Evolutionary conservation across 2,797 vertebrate genomes (phyloP), one percentile per base, ranked within the genome.

Genomic region (Xiphophorus birchmanni): DNA sequence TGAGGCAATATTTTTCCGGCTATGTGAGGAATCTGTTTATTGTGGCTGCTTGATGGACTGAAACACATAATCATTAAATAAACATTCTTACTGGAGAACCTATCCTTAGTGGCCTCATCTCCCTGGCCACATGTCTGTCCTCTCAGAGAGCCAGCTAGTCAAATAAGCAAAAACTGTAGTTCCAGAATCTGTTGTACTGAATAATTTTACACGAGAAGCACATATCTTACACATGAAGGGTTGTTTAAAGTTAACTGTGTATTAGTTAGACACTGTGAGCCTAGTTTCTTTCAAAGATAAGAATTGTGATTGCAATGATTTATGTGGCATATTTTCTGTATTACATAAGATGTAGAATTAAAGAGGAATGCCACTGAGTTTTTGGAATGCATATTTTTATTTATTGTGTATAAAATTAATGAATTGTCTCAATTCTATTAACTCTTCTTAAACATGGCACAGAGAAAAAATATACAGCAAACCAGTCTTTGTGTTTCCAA

Each of bases 221-320:
- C 94, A 94, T 95, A 93, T 94, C 93, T 90, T 93, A 90, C 87
- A 93, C 85, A 92, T 71, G 69, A 92, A 92, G 88, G 92, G 90
- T 91, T 93, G 91, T 92, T 92, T 86, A 80, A 91, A 92, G 93
- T 94, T 89, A 54, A 90, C 89, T 87, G 86, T 94, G 92, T 94
- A 89, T 92, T 96, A 95, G 94, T 91, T 95, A 94, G 95, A 94
- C 93, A 94, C 91, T 94, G 94, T 95, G 92, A 93, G 91, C 88
- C 85, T 92, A 92, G 79, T 92, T 96, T 95, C 90, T 94, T 95
- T 94, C 65, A 84, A 81, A 90, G 78, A 93, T 89, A 89, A 94
- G 58, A 91, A 81, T 91, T 92, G 91, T 94, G 87, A 92, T 87
- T 92, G 85, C 87, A 88, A 91, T 82, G 63, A 87, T 32, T 88